Evolutionary conservation across 1,140 invertebrate genomes (phyloP).

Genomic region (Plodia interpunctella): DNA sequence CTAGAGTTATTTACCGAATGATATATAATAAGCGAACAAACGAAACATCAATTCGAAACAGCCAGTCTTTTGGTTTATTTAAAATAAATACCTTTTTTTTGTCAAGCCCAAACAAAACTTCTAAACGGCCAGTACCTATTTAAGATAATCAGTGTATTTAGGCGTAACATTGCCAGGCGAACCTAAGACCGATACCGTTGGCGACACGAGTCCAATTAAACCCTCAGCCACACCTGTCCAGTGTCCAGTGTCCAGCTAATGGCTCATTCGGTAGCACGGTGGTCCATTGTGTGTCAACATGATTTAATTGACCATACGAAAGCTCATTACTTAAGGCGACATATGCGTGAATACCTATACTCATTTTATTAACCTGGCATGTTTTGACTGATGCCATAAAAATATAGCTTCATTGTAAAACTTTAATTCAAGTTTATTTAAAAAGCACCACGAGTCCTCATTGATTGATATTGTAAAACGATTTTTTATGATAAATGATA

Average conservation of each 20-base stretch:
- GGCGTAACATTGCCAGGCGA: not conserved
- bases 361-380: too few relatives aligned
- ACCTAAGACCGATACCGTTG: not conserved
- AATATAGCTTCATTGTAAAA: too few relatives aligned
- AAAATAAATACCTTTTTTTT: not conserved
- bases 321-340: not conserved
- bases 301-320: not conserved
- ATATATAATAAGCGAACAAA: not conserved
- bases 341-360: not conserved
- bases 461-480: too few relatives aligned
- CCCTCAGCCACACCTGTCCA: not conserved
- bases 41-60: not conserved
- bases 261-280: not conserved
- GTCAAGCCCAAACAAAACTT: too few relatives aligned
- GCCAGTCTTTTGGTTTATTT: too few relatives aligned
- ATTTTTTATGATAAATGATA: too few relatives aligned
- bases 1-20: slow-evolving; percentile 6
- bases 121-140: too few relatives aligned
- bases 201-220: not conserved
- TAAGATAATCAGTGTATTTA: not conserved
- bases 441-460: too few relatives aligned
- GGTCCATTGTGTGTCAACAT: slow-evolving; percentile 3
- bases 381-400: too few relatives aligned
- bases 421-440: too few relatives aligned
- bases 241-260: not conserved